Percentiles rank a stretch among this genome's conserved stretches.
Evolutionary conservation across 2,797 vertebrate species (phyloP).

Genomic region (Sphaeramia orbicularis): DNA sequence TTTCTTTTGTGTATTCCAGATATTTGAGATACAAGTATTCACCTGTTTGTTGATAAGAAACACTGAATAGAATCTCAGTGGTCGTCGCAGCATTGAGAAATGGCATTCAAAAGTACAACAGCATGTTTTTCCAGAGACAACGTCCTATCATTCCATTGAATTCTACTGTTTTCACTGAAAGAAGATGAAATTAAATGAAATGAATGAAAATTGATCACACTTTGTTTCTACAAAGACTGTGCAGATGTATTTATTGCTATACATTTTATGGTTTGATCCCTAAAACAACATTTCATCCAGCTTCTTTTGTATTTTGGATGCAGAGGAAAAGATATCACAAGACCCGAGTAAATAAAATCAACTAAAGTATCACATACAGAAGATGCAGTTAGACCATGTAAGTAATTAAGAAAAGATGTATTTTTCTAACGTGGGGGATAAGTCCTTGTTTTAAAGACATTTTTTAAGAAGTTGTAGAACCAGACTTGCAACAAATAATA

Average conservation of each 20-base stretch:
- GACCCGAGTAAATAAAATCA: neutral
- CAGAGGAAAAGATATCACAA: neutral
- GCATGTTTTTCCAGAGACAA: neutral
- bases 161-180: neutral
- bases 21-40: no score
- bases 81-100: neutral
- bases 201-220: no score
- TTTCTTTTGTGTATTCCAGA: no score
- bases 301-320: neutral
- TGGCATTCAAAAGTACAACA: neutral
- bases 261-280: neutral
- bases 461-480: neutral
- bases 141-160: neutral
- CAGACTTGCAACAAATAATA: conserved; percentile 13
- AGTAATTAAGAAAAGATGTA: no score
- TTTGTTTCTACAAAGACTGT: no score
- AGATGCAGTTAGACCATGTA: no score
- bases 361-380: no score
- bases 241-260: no score
- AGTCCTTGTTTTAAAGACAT: no score
- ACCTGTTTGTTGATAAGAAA: no score
- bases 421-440: no score
- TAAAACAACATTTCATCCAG: neutral
- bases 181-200: no score
- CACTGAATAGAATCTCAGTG: neutral